phyloP scores from a whole-genome alignment of 64 coral and sea anemone genomes.

The Platygyra sinensis region DNA sequence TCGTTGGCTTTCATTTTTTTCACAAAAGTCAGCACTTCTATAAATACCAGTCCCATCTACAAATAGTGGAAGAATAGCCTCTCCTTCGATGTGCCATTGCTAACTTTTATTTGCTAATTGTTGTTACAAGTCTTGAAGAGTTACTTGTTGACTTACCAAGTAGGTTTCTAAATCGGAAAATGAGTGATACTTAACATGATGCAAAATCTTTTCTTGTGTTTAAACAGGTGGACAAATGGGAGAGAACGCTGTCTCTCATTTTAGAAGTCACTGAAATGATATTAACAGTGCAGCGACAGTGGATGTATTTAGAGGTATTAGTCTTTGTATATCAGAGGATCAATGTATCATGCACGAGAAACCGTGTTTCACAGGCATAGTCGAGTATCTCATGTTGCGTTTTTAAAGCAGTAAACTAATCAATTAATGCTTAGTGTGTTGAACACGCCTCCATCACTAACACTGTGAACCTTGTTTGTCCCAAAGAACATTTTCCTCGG shows the following conservation, averaged over 20 bases:
- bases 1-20: too few species aligned
- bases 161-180: too few species aligned
- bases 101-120: neutral
- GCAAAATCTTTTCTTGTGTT: neutral
- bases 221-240: conserved; percentile 97
- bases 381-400: too few species aligned
- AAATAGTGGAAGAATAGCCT: too few species aligned
- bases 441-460: neutral
- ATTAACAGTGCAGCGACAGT: conserved; percentile 96
- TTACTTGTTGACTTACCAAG: neutral
- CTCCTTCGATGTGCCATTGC: too few species aligned
- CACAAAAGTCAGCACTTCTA: too few species aligned
- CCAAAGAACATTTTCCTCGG: conserved; percentile 97
- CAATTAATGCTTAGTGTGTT: neutral
- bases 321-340: neutral
- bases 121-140: neutral
- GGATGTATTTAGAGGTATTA: conserved; percentile 99
- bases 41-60: too few species aligned
- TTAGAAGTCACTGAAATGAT: conserved; percentile 99
- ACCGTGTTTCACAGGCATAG: neutral
- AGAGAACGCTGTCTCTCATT: conserved; percentile 95
- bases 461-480: neutral
- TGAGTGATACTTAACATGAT: too few species aligned
- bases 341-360: neutral
- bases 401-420: neutral